These are phyloP conservation scores for Lepidocyrtinus sp. DNA, from an alignment of 2,888 invertebrate genomes.

Conservation along the genomic window DNA sequence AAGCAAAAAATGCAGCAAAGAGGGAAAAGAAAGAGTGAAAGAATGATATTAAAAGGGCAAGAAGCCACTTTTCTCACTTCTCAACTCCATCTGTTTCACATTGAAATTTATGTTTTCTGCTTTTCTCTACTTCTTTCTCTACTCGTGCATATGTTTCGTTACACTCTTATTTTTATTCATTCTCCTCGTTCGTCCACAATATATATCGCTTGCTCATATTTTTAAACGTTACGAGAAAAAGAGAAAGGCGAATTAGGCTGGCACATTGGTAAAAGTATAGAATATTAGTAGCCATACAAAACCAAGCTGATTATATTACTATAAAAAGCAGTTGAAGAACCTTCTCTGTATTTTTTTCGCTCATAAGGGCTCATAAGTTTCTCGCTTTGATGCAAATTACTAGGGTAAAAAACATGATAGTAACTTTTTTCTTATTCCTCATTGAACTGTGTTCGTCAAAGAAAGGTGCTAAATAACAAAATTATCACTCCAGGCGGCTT, in stretches of 20 bases:
- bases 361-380: slow-evolving; percentile 30
- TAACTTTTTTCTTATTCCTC: not conserved
- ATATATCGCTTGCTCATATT: not conserved
- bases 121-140: slow-evolving; percentile 2
- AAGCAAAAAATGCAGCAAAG: not conserved
- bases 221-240: too few relatives aligned
- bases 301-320: too few relatives aligned
- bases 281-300: too few relatives aligned
- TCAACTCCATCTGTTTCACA: slow-evolving; percentile 61
- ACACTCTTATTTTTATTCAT: slow-evolving; percentile 33
- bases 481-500: slow-evolving; percentile 42
- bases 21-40: slow-evolving; percentile 22
- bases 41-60: slow-evolving; percentile 46
- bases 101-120: slow-evolving; percentile 58
- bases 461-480: slow-evolving; percentile 37
- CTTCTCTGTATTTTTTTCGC: too few relatives aligned
- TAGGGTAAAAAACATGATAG: not conserved
- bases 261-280: too few relatives aligned
- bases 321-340: too few relatives aligned
- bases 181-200: slow-evolving; percentile 19
- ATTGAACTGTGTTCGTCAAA: slow-evolving; percentile 17
- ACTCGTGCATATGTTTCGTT: slow-evolving; percentile 28
- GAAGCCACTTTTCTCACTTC: slow-evolving; percentile 62
- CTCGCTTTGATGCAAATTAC: slow-evolving; percentile 2
- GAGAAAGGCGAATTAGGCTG: too few relatives aligned